These are phyloP conservation scores for Metopolophium dirhodum DNA, from an alignment of 1,140 invertebrate species.

Conservation along the genomic window DNA sequence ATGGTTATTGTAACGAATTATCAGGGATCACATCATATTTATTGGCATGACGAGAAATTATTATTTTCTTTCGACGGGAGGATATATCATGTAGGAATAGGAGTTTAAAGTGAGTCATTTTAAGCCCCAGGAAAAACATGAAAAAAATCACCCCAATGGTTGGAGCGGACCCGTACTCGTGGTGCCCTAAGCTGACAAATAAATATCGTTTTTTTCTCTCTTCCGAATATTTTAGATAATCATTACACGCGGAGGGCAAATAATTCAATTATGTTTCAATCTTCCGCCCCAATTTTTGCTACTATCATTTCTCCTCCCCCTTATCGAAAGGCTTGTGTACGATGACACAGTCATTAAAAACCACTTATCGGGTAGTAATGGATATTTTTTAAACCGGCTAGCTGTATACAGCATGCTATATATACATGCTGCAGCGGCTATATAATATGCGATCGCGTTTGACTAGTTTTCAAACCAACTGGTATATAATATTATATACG, in stretches of 20 bases:
- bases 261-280: constrained; percentile 55
- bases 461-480: background rate
- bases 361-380: constrained; percentile 19
- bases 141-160: constrained; percentile 44
- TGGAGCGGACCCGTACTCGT: background rate
- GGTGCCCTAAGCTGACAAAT: constrained; percentile 30
- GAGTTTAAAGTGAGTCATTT: constrained; percentile 55
- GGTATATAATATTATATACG: background rate
- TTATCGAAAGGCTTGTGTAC: constrained; percentile 5
- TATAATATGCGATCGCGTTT: background rate
- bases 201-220: constrained; percentile 23
- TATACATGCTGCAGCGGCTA: background rate
- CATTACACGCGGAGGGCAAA: constrained; percentile 47
- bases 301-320: background rate
- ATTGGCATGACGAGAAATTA: background rate
- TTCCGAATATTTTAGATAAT: constrained; percentile 52
- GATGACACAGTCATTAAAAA: constrained; percentile 6
- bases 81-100: constrained; percentile 38
- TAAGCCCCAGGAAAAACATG: constrained; percentile 31
- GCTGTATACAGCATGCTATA: too few relatives aligned
- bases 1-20: background rate
- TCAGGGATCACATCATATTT: background rate
- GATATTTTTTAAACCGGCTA: constrained; percentile 1
- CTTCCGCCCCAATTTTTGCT: background rate
- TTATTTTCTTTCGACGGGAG: background rate